These are phyloP conservation scores for Synanceia verrucosa DNA, from an alignment of 2,797 vertebrate genomes.

Conservation along the genomic window DNA sequence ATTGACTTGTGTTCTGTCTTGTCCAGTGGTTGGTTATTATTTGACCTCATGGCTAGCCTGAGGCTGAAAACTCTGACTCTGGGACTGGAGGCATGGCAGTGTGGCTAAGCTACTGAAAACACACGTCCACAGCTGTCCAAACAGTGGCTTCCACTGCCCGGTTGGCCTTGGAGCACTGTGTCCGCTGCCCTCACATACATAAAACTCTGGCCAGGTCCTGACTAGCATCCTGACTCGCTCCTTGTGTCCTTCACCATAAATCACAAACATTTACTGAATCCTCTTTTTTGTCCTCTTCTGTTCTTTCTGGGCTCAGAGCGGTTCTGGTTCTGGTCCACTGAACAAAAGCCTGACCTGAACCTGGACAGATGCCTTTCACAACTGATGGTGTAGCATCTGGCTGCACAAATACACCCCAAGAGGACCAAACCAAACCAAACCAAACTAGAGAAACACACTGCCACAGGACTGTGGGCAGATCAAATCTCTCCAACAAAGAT, in stretches of 20 bases:
- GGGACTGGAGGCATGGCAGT: conserved; percentile 40
- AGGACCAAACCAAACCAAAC: conserved; percentile 16
- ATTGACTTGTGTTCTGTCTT: conserved; percentile 3
- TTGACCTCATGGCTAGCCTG: conserved; percentile 7
- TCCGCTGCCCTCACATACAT: conserved; percentile 23
- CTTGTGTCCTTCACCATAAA: conserved; percentile 5
- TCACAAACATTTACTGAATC: conserved; percentile 33
- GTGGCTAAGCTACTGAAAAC: conserved; percentile 65
- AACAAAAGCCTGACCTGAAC: conserved; percentile 7
- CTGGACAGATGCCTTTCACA: background rate
- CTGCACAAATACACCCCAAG: background rate
- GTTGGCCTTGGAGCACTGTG: conserved; percentile 26
- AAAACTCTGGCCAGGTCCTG: conserved; percentile 35
- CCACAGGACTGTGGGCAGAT: background rate
- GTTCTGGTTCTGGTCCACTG: conserved; percentile 24
- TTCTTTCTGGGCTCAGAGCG: background rate
- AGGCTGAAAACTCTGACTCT: conserved; percentile 38
- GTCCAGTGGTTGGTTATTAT: conserved; percentile 6
- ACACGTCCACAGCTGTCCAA: conserved; percentile 75
- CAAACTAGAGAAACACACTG: background rate
- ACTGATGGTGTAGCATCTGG: background rate
- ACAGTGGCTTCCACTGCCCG: conserved; percentile 56
- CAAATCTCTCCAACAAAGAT: background rate
- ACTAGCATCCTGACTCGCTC: conserved; percentile 31
- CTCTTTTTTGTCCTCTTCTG: conserved; percentile 11